Evolutionary conservation across 2,888 invertebrate species (phyloP), one percentile per base, ranked within the genome.

Genomic region (Aspidapion aeneum): DNA sequence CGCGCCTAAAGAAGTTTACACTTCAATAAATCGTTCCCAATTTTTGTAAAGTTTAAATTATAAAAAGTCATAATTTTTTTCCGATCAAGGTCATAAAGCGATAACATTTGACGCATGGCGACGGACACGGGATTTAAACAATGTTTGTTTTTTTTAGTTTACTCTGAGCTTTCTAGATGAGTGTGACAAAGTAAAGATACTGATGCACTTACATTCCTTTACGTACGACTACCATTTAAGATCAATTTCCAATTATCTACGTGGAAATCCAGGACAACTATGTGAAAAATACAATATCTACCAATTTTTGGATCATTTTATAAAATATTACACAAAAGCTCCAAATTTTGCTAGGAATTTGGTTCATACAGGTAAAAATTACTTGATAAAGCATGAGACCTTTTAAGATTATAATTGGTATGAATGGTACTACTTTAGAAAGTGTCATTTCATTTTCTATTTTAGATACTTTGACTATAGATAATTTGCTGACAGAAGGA

Each of bases 161-260:
- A 84, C 84, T 62, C 74, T 85, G 64, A 85, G 84, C 70, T 89
- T 88, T 73, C 75, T 88, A 72, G 87, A 87, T 71, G 86, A 87
- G 73, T 86, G 86, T 71, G 90, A 90, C 74, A 85, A 86, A 73
- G 86, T 89, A 65, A 89, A 88, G 76, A 84, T 87, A 64, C 81
- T 86, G 64, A 88, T 90, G 82, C 90, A 90, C 77, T 80, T 90
- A 60, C 90, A 91, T 78, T 90, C 90, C 1, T 91, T 90, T 75
- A 87, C 90, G 0, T 90, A 90, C 71, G 90, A 91, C 78, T 90
- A 88, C 76, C 91, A 91, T 76, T 78, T 91, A 63, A 82, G 90
- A 49, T 85, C 85, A 63, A 84, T 90, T 60, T 86, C 87, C 73
- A 83, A 85, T 12, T 89, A 88, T 72, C 83, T 90, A 60, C 83